Evolutionary conservation across 2,797 vertebrate genomes (phyloP).

Genomic region (Ceryle rudis): DNA sequence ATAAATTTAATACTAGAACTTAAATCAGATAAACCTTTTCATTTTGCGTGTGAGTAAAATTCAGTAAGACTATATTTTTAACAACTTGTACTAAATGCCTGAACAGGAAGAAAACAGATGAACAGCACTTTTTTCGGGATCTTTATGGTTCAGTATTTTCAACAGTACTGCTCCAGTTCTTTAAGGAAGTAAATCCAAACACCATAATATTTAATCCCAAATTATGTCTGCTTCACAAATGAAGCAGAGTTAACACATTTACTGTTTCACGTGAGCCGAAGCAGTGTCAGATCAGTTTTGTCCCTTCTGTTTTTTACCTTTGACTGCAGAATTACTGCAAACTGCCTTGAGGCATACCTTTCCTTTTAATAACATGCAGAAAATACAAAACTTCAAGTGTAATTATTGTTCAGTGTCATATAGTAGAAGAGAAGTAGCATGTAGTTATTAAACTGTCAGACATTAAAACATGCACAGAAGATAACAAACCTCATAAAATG

Average conservation of each 20-base stretch:
- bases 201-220: constrained; percentile 33
- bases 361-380: constrained; percentile 59
- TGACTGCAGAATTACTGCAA: constrained; percentile 61
- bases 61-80: neutral
- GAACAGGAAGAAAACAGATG: neutral
- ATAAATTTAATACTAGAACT: neutral
- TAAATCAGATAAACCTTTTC: neutral
- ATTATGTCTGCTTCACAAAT: constrained; percentile 37
- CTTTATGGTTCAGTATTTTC: neutral
- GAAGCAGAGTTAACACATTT: constrained; percentile 46
- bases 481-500: constrained; percentile 34
- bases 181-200: neutral
- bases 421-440: constrained; percentile 48
- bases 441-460: constrained; percentile 74
- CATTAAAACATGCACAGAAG: constrained; percentile 63
- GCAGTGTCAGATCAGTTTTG: constrained; percentile 48
- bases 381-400: constrained; percentile 47
- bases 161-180: neutral
- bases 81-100: neutral
- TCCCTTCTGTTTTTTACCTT: constrained; percentile 54
- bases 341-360: constrained; percentile 60
- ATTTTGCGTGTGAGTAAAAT: neutral
- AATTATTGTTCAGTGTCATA: constrained; percentile 53
- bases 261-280: constrained; percentile 34
- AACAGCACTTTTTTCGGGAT: neutral